Conservation (phyloP, 2,797 vertebrate species). For the Botia almorhae region DNA sequence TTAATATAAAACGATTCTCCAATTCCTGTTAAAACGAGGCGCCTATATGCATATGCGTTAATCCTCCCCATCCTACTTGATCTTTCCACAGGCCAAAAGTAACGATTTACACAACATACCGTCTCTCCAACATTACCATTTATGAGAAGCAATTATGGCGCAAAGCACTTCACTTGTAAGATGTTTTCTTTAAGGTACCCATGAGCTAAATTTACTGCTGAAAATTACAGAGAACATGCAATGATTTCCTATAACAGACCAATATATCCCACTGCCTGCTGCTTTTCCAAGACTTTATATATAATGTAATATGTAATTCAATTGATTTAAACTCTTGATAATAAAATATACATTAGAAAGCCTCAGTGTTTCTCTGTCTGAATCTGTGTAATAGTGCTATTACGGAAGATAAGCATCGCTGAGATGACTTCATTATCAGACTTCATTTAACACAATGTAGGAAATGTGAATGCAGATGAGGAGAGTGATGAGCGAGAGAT, state of each 20-base stretch:
- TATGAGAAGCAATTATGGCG: conserved; percentile 64
- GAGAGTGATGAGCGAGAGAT: conserved; percentile 47
- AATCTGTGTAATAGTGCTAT: conserved; percentile 62
- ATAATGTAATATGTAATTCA: conserved; percentile 71
- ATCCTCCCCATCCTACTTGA: conserved; percentile 41
- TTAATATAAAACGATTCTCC: neutral
- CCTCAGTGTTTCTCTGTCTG: conserved; percentile 54
- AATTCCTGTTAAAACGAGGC: conserved; percentile 4
- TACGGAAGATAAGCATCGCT: conserved; percentile 62
- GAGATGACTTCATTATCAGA: conserved; percentile 68
- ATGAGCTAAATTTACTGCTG: conserved; percentile 71
- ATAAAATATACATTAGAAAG: conserved; percentile 67
- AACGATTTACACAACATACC: conserved; percentile 41
- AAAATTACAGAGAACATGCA: conserved; percentile 61
- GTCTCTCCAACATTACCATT: conserved; percentile 64
- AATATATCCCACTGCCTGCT: conserved; percentile 41
- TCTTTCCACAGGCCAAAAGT: conserved; percentile 41
- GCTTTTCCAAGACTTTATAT: conserved; percentile 64
- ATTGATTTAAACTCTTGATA: conserved; percentile 68
- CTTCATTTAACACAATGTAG: conserved; percentile 60
- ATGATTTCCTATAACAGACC: conserved; percentile 56
- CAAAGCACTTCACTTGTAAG: conserved; percentile 43
- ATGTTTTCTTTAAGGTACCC: conserved; percentile 61
- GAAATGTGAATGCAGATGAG: conserved; percentile 60
- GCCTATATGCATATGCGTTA: conserved; percentile 23